Evolutionary conservation across 30 jellyfish, hydroid and myxozoan genomes (phyloP).

Genomic region (Hydra vulgaris): DNA sequence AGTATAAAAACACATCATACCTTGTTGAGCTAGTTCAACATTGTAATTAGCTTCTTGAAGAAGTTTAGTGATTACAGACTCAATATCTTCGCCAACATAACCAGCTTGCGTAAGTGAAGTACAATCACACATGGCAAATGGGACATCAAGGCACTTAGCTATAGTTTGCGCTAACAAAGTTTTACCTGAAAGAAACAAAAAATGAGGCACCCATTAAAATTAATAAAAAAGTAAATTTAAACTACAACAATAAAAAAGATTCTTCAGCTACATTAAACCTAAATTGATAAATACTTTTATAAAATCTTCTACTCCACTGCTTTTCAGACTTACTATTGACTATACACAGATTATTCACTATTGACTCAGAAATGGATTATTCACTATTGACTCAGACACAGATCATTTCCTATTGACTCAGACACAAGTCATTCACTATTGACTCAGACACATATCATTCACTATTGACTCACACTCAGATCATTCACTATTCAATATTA

Average conservation of each 20-base stretch:
- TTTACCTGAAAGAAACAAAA: conserved; percentile 41
- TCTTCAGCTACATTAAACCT: neutral
- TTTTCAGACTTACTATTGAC: no score
- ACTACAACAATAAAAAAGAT: neutral
- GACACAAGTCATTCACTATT: no score
- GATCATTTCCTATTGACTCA: no score
- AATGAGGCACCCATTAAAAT: no score
- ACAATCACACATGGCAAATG: conserved; percentile 98
- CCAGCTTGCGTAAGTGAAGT: conserved; percentile 98
- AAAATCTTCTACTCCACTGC: neutral
- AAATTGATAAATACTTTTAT: neutral
- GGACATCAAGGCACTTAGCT: conserved; percentile 98
- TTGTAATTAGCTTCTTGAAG: conserved; percentile 94
- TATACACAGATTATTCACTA: no score
- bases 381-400: no score
- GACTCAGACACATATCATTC: no score
- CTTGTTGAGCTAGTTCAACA: conserved; percentile 94
- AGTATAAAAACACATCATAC: no score
- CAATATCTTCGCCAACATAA: conserved; percentile 98
- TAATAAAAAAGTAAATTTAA: neutral
- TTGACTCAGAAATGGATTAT: no score
- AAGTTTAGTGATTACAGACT: conserved; percentile 82
- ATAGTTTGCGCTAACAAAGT: conserved; percentile 92
- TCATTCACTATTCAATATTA: no score
- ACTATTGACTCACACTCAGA: no score